Base-by-base conservation (phyloP, 2,113 vertebrate species). In the Pardalotus punctatus region DNA sequence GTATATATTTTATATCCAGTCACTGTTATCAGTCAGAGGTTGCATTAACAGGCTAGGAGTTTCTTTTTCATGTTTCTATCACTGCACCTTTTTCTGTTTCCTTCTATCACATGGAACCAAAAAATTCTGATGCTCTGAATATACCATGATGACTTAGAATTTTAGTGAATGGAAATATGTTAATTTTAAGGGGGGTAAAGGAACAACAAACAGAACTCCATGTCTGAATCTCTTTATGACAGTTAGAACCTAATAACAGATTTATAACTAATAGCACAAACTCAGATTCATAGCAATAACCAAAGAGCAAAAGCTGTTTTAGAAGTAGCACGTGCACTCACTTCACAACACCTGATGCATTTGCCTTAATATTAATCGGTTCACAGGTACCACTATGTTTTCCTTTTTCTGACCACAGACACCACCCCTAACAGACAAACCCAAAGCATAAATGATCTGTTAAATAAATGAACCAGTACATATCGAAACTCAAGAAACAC, bases 331-430 rank as follows among this genome's bases (percentile, higher is more conserved):
- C 12, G 18, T 28, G 19, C n/a, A 62, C n/a, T 91, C 2, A 0
- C 29, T 90, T 53, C 17, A 19, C 7, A 60, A 33, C 3, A 2
- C 36, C 36, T 45, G 17, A 48, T 18, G 11, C 57, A 66, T 11
- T n/a, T 77, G 19, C 14, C 11, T 61, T 76, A 38, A 20, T 5
- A 27, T 25, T 16, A 11, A 36, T 42, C 47, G 42, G 47, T 38
- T 83, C 40, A 57, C n/a, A 35, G 1, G 15, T 0, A 61, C 4
- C 57, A 28, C 9, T 14, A 3, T 0, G 0, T 48, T 74, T 77
- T 31, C 14, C 40, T 12, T 53, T 45, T 71, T 69, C 11, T 61
- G 28, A 57, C 47, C 48, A 42, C 54, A 61, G 35, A 50, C 18
- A 80, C 14, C 28, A 60, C 11, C 66, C 36, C 36, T 58, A 65